Percentiles rank a stretch among this genome's conserved stretches.
Conservation (phyloP, 1,140 invertebrate species). For the Mycetomoellerius zeteki region DNA sequence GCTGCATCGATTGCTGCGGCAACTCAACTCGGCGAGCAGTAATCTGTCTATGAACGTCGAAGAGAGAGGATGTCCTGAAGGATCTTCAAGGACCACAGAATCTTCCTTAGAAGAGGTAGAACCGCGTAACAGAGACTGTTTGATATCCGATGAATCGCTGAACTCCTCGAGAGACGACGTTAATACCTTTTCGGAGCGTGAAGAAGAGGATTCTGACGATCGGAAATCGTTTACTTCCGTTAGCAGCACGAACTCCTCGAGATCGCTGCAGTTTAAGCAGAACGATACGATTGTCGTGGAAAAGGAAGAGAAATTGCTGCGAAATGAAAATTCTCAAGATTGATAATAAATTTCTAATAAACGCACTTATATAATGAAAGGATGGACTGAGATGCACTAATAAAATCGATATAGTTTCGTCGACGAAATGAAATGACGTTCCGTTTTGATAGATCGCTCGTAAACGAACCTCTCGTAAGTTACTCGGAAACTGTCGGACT, state of each 20-base stretch:
- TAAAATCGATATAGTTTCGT: background rate
- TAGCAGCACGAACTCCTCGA: constrained; percentile 6
- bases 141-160: background rate
- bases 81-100: background rate
- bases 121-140: background rate
- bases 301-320: background rate
- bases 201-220: constrained; percentile 30
- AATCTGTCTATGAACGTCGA: background rate
- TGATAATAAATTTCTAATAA: background rate
- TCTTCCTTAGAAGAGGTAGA: background rate
- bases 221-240: constrained; percentile 10
- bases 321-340: background rate
- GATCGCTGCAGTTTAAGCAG: background rate
- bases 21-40: background rate
- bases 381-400: background rate
- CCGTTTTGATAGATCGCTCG: background rate
- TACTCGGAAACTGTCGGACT: background rate
- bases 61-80: background rate
- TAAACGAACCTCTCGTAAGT: background rate
- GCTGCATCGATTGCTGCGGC: constrained; percentile 24
- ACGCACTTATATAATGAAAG: background rate
- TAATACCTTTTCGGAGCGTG: background rate
- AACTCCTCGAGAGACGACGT: background rate
- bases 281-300: background rate
- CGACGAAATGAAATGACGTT: background rate